phyloP scores from a whole-genome alignment of 2,113 vertebrate species.

The Nicator chloris region DNA sequence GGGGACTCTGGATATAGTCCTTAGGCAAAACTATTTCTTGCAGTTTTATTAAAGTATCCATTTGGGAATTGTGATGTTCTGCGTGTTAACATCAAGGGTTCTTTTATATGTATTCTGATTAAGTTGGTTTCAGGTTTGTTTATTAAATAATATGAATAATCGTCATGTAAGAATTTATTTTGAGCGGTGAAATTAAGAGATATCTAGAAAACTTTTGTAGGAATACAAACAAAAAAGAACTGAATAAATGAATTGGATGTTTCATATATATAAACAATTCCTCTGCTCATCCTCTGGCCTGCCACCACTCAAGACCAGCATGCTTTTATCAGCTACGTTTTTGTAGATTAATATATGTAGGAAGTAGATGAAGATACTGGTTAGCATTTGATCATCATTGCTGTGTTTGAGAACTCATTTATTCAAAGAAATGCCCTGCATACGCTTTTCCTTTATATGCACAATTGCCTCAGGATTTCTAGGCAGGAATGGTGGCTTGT shows the following conservation, averaged over 20 bases:
- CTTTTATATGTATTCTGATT: neutral
- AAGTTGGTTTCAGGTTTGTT: slow-evolving; percentile 6
- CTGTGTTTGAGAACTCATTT: neutral
- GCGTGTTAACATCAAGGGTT: neutral
- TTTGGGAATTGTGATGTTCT: neutral
- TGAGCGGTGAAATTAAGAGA: neutral
- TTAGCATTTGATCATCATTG: neutral
- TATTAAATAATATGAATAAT: neutral
- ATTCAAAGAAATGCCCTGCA: neutral
- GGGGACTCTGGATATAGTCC: neutral
- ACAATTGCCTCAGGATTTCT: neutral
- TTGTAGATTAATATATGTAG: neutral
- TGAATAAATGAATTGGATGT: neutral
- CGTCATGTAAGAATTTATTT: neutral
- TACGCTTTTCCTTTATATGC: neutral
- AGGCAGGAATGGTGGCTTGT: neutral
- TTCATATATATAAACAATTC: neutral
- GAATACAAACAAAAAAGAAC: neutral
- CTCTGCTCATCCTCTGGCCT: neutral
- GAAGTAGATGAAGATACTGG: neutral
- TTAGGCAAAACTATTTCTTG: neutral
- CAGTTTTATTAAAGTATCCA: neutral
- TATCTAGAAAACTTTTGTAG: neutral
- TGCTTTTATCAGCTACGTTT: neutral
- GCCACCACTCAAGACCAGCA: neutral